A percentile compares a stretch with the other conserved stretches of the same genome.
These are phyloP conservation scores for Thamnophis sirtalis DNA, from an alignment of 2,113 vertebrate genomes.

Conservation along the genomic window DNA sequence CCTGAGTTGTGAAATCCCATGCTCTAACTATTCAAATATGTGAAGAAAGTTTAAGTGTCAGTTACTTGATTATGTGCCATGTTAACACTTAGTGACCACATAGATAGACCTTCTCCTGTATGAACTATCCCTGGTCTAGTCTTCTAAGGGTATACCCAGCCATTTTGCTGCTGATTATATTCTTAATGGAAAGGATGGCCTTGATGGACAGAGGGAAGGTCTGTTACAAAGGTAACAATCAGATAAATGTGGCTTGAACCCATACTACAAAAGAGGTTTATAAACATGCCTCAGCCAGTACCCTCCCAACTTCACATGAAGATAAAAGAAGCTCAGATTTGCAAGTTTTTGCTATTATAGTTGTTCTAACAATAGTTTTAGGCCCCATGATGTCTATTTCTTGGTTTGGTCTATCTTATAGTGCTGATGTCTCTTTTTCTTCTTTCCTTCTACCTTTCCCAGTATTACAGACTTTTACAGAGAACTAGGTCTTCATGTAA, in stretches of 20 bases:
- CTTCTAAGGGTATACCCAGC: neutral
- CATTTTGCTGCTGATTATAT: neutral
- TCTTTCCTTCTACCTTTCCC: neutral
- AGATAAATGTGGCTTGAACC: neutral
- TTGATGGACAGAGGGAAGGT: neutral
- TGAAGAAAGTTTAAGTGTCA: neutral
- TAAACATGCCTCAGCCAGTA: neutral
- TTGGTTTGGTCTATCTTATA: neutral
- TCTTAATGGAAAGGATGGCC: neutral
- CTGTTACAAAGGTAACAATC: neutral
- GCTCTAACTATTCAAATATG: neutral
- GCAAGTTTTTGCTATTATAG: neutral
- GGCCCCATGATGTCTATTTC: neutral
- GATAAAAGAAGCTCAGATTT: neutral
- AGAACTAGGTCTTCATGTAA: neutral
- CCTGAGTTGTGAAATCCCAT: neutral
- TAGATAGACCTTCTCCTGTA: neutral
- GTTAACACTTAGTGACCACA: neutral
- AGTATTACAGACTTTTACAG: neutral
- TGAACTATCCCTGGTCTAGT: neutral
- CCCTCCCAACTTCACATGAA: neutral
- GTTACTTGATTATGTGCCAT: neutral
- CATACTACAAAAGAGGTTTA: neutral
- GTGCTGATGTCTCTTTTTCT: neutral
- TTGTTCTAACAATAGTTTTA: neutral